Evolutionary conservation across 1,140 invertebrate genomes (phyloP).

Genomic region (Eriocheir sinensis): DNA sequence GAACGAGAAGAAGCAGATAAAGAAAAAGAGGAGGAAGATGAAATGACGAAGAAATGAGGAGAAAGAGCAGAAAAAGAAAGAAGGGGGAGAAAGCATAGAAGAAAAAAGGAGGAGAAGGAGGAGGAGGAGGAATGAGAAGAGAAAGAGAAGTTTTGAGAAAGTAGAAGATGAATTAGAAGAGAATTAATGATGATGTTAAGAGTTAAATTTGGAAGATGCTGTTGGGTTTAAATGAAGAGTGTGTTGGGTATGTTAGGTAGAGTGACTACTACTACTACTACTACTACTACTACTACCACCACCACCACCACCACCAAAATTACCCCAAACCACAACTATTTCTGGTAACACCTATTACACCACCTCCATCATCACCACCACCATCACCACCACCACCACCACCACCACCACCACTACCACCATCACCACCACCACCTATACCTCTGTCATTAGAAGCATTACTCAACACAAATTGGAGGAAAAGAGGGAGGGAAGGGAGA

Average conservation of each 20-base stretch:
- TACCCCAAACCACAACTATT: no score
- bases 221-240: no score
- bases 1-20: background rate
- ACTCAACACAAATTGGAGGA: background rate
- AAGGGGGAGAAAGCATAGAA: no score
- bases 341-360: no score
- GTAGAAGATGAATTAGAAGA: background rate
- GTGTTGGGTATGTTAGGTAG: no score
- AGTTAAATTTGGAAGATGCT: no score
- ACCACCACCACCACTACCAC: background rate
- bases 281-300: background rate
- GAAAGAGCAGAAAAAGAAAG: background rate
- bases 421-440: background rate
- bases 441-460: background rate
- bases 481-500: no score
- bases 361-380: background rate
- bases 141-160: no score
- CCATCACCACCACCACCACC: background rate
- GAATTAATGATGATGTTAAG: no score
- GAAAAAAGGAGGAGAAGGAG: background rate
- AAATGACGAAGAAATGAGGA: no score
- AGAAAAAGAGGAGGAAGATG: background rate
- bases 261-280: slow-evolving; percentile 19
- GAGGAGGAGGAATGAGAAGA: background rate
- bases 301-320: background rate